phyloP scores from a whole-genome alignment of 2,888 invertebrate genomes.

The Gryllus longicercus region DNA sequence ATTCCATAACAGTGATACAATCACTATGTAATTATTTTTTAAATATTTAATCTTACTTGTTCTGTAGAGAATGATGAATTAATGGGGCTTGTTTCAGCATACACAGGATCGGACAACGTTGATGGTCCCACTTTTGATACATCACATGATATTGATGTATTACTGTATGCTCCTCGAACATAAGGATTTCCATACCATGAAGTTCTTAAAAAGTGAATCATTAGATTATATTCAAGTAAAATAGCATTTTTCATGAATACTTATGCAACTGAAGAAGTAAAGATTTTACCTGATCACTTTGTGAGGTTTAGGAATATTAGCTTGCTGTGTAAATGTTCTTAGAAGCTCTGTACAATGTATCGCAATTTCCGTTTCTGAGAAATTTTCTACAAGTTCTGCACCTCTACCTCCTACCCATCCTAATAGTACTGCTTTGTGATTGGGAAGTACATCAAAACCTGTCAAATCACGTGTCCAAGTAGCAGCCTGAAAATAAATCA shows the following conservation, averaged over 20 bases:
- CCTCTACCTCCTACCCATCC: conserved; percentile 66
- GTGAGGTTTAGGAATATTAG: conserved; percentile 51
- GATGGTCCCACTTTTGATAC: conserved; percentile 45
- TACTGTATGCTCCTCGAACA: conserved; percentile 58
- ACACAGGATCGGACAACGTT: conserved; percentile 49
- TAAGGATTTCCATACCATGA: conserved; percentile 57
- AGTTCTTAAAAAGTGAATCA: conserved; percentile 47
- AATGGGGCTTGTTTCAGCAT: conserved; percentile 27
- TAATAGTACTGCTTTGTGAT: conserved; percentile 52
- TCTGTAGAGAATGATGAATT: too few relatives aligned
- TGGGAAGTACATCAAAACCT: conserved; percentile 61
- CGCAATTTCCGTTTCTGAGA: conserved; percentile 53
- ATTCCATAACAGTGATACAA: background rate
- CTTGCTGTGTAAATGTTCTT: conserved; percentile 50
- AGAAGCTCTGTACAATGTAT: conserved; percentile 53
- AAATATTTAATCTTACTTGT: too few relatives aligned
- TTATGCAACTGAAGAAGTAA: background rate
- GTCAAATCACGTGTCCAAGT: conserved; percentile 59
- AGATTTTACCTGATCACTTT: conserved; percentile 49
- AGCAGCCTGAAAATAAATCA: background rate
- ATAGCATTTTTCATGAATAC: too few relatives aligned
- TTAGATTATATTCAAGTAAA: too few relatives aligned
- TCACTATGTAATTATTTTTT: background rate
- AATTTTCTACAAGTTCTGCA: conserved; percentile 55
- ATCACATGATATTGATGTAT: conserved; percentile 55